Evolutionary conservation across 2,113 vertebrate species (phyloP), one percentile per base, ranked within the genome.

Genomic region (Corythoichthys haematopterus): DNA sequence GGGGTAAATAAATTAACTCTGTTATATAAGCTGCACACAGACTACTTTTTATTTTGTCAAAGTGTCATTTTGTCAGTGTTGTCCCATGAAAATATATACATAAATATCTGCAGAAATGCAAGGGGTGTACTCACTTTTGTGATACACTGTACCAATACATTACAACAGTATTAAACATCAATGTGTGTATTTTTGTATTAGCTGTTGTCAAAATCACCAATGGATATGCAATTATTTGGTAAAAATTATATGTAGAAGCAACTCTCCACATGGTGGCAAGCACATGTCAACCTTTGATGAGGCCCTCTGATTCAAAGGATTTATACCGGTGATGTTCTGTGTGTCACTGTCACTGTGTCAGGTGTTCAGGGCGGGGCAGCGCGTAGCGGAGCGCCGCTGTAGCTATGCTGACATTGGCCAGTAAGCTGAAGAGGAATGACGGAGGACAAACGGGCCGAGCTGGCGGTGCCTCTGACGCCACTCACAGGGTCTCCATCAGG

Each of bases 391-490:
- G 47, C 70, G 61, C 67, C 78, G 72, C 76, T 55, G 84, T 80
- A 91, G 94, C 85, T 68, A 99, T 99, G 97, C 93, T 99, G 79
- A 99, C 96, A 4, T 70, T 99, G 90, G 94, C 97, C 56, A 96
- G 93, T 89, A 98, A 98, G 83, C 80, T 97, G 87, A 99, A 97
- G 92, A 91, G 94, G 83, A 96, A 98, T 4, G 96, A 98, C 1
- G 94, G 95, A 28, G 92, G 94, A 79, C 93, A 91, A 84, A 91
- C 95, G 1, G 89, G 93, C 72, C 92, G 94, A 69, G 70, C 91
- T 4, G 69, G 94, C 0, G 92, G 87, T 45, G 75, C 92, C 55
- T 85, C 92, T 0, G 97, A 98, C 84, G 94, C 94, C 57, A 86
- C 94, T 16, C 93, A 97, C 73, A 93, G 97, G 74, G 92, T 98